A percentile compares a stretch with the other conserved stretches of the same genome.
phyloP scores from a whole-genome alignment of 2,888 invertebrate species.

The Tipula lateralis region DNA sequence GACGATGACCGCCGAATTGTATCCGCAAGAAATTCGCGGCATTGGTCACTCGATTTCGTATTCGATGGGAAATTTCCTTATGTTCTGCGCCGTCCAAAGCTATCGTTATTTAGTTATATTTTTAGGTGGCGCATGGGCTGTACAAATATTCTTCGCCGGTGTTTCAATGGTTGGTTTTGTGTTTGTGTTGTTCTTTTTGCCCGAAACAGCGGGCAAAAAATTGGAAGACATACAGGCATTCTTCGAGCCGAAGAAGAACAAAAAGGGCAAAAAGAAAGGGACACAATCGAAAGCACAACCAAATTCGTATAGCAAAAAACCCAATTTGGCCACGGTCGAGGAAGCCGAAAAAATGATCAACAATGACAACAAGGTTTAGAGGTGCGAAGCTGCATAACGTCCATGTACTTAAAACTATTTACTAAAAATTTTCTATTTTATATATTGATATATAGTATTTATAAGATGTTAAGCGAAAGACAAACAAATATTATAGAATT shows the following conservation, averaged over 20 bases:
- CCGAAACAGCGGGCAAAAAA: conserved; percentile 61
- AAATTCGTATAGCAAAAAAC: conserved; percentile 30
- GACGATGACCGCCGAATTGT: conserved; percentile 63
- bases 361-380: conserved; percentile 31
- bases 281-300: background rate
- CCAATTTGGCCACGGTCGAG: conserved; percentile 35
- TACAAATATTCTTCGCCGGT: conserved; percentile 55
- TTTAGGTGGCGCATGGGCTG: conserved; percentile 50
- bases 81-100: conserved; percentile 56
- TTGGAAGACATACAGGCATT: conserved; percentile 57
- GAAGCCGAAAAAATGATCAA: conserved; percentile 37
- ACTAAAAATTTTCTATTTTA: background rate
- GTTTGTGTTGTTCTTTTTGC: conserved; percentile 49
- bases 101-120: conserved; percentile 43
- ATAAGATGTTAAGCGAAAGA: conserved; percentile 11
- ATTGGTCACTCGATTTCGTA: conserved; percentile 57
- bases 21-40: conserved; percentile 57
- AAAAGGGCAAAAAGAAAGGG: conserved; percentile 3
- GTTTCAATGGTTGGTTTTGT: conserved; percentile 47
- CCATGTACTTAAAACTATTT: background rate
- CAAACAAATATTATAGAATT: background rate
- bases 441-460: background rate
- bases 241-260: conserved; percentile 43
- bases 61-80: conserved; percentile 54
- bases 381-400: background rate